phyloP scores from a whole-genome alignment of 2,113 vertebrate species.

The Thalassarche chlororhynchos region DNA sequence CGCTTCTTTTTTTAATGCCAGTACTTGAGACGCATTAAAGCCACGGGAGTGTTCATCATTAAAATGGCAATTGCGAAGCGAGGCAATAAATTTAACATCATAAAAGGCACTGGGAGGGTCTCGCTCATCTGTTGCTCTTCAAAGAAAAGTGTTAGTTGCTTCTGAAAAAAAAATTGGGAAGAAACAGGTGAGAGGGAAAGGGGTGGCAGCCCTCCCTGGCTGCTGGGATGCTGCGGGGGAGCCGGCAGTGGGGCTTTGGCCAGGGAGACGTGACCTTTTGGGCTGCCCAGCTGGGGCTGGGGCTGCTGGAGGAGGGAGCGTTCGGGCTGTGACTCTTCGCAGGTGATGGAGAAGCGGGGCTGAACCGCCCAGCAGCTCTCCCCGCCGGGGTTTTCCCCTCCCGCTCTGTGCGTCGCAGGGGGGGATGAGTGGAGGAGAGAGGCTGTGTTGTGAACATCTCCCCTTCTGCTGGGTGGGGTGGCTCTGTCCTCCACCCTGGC shows the following conservation, averaged over 20 bases:
- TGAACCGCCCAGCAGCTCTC: background rate
- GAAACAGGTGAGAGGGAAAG: constrained; percentile 1
- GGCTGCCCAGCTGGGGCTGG: background rate
- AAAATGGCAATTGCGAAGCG: constrained; percentile 28
- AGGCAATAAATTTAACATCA: constrained; percentile 57
- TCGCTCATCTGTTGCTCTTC: constrained; percentile 51
- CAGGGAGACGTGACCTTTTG: background rate
- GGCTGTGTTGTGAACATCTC: background rate
- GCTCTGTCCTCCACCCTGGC: background rate
- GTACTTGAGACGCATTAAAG: constrained; percentile 9
- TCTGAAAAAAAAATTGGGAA: background rate
- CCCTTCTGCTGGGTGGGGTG: background rate
- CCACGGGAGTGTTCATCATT: constrained; percentile 24
- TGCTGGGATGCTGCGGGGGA: background rate
- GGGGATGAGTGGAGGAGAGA: accelerated
- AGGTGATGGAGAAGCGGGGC: accelerated
- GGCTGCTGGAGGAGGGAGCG: background rate
- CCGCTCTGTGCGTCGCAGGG: accelerated
- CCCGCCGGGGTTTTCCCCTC: accelerated
- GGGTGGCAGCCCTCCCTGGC: background rate
- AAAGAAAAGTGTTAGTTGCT: constrained; percentile 24
- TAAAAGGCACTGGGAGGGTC: constrained; percentile 50
- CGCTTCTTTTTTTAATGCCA: background rate
- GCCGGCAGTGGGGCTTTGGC: background rate
- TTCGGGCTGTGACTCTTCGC: background rate